Evolutionary conservation across 1,140 invertebrate species (phyloP).

Genomic region (Microplitis mediator): DNA sequence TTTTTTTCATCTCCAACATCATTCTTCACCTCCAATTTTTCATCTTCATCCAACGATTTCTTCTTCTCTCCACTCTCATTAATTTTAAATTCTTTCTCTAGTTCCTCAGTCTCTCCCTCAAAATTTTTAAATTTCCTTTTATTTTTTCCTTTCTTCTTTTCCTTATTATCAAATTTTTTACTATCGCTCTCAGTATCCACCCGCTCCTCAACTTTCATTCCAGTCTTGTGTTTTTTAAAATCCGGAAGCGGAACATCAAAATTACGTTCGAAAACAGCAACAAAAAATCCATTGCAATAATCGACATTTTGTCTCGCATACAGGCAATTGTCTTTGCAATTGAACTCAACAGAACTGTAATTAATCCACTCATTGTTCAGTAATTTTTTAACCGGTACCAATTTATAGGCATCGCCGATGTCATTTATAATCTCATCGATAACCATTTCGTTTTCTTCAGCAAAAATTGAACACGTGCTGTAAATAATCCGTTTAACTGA

Average conservation of each 20-base stretch:
- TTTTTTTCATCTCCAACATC: background rate
- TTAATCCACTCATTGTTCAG: constrained; percentile 71
- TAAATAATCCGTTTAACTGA: constrained; percentile 87
- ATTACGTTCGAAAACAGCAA: constrained; percentile 82
- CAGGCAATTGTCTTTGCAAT: constrained; percentile 74
- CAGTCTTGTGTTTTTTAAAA: constrained; percentile 9
- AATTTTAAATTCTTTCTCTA: no score
- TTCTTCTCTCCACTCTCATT: background rate
- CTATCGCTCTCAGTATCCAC: no score
- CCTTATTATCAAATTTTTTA: no score
- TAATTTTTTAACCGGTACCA: constrained; percentile 67
- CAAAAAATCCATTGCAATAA: constrained; percentile 92
- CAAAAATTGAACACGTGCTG: constrained; percentile 90
- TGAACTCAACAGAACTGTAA: constrained; percentile 69
- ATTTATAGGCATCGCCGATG: constrained; percentile 66
- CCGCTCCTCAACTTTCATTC: no score
- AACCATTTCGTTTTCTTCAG: constrained; percentile 93
- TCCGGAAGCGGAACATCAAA: constrained; percentile 42
- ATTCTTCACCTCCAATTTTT: background rate
- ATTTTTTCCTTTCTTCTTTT: no score
- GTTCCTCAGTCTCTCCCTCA: no score
- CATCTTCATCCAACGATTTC: background rate
- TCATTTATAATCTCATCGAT: constrained; percentile 69
- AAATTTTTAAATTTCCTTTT: no score
- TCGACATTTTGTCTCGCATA: constrained; percentile 77